Percentiles rank a stretch among this genome's conserved stretches.
Evolutionary conservation across 2,797 vertebrate genomes (phyloP).

Genomic region (Potorous gilbertii): DNA sequence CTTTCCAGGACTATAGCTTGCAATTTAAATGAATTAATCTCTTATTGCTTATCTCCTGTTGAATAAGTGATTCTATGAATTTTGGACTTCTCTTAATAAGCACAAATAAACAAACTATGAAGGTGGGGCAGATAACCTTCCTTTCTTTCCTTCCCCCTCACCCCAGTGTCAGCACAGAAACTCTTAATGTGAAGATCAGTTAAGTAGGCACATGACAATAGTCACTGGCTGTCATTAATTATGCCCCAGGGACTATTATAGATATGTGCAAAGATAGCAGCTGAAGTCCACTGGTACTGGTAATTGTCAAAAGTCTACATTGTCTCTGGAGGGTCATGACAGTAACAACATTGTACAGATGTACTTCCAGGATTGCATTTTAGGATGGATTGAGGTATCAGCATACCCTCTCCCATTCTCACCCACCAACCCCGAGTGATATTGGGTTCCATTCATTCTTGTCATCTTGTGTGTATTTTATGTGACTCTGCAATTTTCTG

Average conservation of each 20-base stretch:
- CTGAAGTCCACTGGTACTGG: background rate
- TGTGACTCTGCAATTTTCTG: background rate
- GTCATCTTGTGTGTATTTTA: background rate
- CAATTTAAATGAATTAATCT: slow-evolving; percentile 23
- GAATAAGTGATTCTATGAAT: background rate
- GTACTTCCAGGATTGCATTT: background rate
- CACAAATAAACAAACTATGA: background rate
- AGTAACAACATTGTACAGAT: background rate
- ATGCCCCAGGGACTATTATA: background rate
- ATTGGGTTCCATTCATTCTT: background rate
- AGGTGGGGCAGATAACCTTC: background rate
- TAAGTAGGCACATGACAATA: background rate
- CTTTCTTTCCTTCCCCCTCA: background rate
- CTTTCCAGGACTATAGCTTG: background rate
- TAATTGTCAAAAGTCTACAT: background rate
- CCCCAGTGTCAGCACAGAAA: background rate
- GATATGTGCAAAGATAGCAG: background rate
- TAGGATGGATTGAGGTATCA: background rate
- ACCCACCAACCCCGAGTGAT: background rate
- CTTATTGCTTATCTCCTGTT: background rate
- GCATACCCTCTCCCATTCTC: background rate
- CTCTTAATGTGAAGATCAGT: background rate
- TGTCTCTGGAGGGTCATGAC: background rate
- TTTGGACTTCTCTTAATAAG: background rate
- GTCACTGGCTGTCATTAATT: background rate